These are phyloP conservation scores for Gallinago undulata DNA, from an alignment of 2,113 vertebrate species.

Conservation along the genomic window DNA sequence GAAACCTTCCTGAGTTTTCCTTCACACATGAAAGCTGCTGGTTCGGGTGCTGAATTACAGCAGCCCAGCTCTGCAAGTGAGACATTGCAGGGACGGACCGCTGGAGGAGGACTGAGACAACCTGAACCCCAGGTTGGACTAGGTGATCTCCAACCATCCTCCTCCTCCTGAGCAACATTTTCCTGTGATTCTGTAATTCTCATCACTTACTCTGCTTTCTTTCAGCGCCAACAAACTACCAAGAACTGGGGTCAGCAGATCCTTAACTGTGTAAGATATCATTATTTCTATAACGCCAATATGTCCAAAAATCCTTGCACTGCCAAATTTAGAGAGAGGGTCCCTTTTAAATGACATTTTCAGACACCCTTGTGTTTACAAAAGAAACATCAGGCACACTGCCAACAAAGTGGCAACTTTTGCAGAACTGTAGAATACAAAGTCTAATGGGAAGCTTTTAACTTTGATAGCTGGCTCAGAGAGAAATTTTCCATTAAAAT, in stretches of 20 bases:
- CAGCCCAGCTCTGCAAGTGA: not conserved
- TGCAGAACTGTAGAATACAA: not conserved
- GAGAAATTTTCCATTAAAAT: not conserved
- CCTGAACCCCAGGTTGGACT: not conserved
- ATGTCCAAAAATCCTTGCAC: not conserved
- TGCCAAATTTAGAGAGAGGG: not conserved
- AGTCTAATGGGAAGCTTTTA: not conserved
- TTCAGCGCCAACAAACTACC: rapidly evolving
- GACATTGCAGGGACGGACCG: rapidly evolving
- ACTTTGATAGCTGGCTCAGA: not conserved
- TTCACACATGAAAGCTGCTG: not conserved
- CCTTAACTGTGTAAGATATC: not conserved
- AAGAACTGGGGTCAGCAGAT: not conserved
- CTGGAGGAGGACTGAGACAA: not conserved
- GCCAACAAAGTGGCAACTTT: not conserved
- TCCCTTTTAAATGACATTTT: not conserved
- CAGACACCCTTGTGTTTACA: not conserved
- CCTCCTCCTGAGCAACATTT: not conserved
- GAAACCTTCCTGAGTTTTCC: not conserved
- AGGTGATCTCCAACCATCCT: not conserved
- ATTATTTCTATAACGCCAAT: not conserved
- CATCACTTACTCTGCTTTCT: not conserved
- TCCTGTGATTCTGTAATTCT: not conserved
- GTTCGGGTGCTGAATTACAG: not conserved
- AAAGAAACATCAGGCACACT: not conserved